Percentiles rank a stretch among this genome's conserved stretches.
phyloP scores from a whole-genome alignment of 2,888 invertebrate species.

The Oasisia sp. region DNA sequence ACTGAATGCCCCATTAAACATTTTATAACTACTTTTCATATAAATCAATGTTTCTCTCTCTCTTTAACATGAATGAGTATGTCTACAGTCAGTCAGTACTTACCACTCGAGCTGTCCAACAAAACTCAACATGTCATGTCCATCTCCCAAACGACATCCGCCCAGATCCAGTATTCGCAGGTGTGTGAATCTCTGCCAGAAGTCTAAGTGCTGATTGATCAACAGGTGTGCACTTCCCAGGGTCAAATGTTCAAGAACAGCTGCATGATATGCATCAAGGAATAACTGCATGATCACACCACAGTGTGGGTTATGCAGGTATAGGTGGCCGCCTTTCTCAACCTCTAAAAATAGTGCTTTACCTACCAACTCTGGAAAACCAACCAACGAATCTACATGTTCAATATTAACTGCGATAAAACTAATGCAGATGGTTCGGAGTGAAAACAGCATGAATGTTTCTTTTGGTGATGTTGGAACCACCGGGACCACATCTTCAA shows the following conservation, averaged over 20 bases:
- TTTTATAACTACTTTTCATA: not conserved
- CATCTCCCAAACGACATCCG: constrained; percentile 40
- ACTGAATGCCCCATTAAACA: not conserved
- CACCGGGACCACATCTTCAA: not conserved
- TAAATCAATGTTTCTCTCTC: not conserved
- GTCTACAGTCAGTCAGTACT: not conserved
- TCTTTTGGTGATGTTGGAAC: not conserved
- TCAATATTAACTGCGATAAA: constrained; percentile 37
- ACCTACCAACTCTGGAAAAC: constrained; percentile 43
- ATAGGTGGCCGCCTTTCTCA: not conserved
- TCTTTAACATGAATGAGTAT: not conserved
- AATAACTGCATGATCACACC: not conserved
- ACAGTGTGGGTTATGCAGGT: not conserved
- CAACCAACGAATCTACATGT: constrained; percentile 40
- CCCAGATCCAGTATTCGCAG: constrained; percentile 32
- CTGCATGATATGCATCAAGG: not conserved
- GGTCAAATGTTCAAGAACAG: not conserved
- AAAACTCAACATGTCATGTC: constrained; percentile 40
- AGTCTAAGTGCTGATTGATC: not conserved
- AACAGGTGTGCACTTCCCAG: not conserved
- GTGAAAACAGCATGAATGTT: not conserved
- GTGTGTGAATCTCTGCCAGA: not conserved
- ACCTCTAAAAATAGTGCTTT: constrained; percentile 37
- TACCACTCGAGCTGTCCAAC: constrained; percentile 35
- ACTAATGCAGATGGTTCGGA: constrained; percentile 31